A percentile compares a stretch with the other conserved stretches of the same genome.
Evolutionary conservation across 2,797 vertebrate genomes (phyloP).

Genomic region (Propithecus deckenii): DNA sequence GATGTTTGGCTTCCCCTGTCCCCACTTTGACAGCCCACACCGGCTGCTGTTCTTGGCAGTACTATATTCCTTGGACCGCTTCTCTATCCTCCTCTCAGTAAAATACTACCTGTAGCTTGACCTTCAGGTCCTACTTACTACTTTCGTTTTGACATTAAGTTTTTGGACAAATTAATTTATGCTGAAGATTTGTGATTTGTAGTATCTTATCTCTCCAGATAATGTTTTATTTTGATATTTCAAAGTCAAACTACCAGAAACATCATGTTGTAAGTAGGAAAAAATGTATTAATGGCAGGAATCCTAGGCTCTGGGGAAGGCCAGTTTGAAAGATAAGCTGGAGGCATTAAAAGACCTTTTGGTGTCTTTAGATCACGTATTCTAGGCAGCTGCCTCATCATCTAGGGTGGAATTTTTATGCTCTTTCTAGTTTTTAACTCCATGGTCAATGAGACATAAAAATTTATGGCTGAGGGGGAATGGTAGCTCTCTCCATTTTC

Average conservation of each 20-base stretch:
- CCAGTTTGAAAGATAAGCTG: neutral
- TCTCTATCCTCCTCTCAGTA: neutral
- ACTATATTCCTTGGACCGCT: too few relatives aligned
- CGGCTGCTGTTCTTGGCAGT: too few relatives aligned
- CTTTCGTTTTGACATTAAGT: neutral
- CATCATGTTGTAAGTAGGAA: neutral
- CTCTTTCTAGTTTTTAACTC: neutral
- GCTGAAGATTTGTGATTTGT: neutral
- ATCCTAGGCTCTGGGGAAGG: neutral
- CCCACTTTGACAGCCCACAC: too few relatives aligned
- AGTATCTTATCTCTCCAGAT: neutral
- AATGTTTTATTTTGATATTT: conserved; percentile 42
- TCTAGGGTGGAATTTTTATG: neutral
- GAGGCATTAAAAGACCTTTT: neutral
- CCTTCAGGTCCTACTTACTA: neutral
- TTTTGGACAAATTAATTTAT: neutral
- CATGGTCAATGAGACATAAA: neutral
- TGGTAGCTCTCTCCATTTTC: neutral
- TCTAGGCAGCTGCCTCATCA: neutral
- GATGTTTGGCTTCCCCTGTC: neutral
- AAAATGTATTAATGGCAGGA: neutral
- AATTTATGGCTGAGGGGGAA: neutral
- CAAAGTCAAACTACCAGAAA: neutral
- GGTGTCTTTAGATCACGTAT: neutral
- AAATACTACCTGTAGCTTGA: neutral